Evolutionary conservation across 1,140 invertebrate genomes (phyloP).

Genomic region (Portunus trituberculatus): DNA sequence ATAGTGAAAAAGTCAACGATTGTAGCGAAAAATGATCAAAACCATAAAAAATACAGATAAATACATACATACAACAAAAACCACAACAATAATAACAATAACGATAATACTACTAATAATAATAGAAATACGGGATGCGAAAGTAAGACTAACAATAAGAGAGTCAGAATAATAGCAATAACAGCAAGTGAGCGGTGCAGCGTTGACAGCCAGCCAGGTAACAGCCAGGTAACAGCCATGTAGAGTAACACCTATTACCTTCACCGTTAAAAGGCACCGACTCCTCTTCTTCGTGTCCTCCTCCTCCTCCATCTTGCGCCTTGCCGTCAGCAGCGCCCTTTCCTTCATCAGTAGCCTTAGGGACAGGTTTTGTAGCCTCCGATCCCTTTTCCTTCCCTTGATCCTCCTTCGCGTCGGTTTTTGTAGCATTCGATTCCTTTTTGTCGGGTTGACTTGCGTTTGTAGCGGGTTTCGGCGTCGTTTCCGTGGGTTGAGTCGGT

Average conservation of each 20-base stretch:
- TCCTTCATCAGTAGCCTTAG: background rate
- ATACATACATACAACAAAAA: too few relatives aligned
- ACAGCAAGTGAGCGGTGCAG: background rate
- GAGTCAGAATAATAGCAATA: background rate
- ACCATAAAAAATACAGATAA: too few relatives aligned
- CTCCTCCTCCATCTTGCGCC: background rate
- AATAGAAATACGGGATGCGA: too few relatives aligned
- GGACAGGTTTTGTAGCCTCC: background rate
- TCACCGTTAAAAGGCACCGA: background rate
- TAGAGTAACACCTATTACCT: background rate
- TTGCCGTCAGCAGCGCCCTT: background rate
- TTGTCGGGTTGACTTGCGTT: too few relatives aligned
- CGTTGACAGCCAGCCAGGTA: background rate
- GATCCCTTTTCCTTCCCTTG: background rate
- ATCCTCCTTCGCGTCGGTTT: background rate
- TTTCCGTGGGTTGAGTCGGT: too few relatives aligned
- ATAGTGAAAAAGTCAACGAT: too few relatives aligned
- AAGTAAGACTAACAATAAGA: too few relatives aligned
- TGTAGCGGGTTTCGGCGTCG: too few relatives aligned
- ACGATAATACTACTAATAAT: too few relatives aligned
- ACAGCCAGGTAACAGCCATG: background rate
- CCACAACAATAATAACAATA: too few relatives aligned
- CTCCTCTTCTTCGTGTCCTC: background rate
- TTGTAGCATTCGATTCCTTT: too few relatives aligned
- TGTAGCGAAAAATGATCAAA: too few relatives aligned